Evolutionary conservation across 2,888 invertebrate genomes (phyloP), one percentile per base, ranked within the genome.

Genomic region (Drosophila helvetica): DNA sequence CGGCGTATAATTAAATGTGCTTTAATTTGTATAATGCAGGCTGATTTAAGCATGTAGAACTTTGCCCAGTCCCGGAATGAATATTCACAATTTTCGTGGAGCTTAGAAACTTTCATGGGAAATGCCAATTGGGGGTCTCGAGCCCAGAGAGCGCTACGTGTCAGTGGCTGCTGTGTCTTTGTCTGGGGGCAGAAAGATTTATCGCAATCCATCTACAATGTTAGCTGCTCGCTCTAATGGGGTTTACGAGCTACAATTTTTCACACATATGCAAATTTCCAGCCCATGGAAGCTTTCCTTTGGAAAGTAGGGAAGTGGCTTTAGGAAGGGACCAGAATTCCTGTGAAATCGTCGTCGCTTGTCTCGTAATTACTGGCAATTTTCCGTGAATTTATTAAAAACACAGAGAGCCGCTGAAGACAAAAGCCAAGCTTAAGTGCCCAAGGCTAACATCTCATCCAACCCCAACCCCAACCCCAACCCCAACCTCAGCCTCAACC

Each of bases 311-410:
- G 43, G 6, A 53, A 15, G 25, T n/a, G n/a, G 25, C 42, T 27
- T 33, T 27, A 47, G 46, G 25, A 10, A 22, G 55, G 33, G 1
- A 33, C 3, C 33, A 19, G 8, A 38, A 70, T 85, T 85, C 84
- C 80, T 86, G 86, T 74, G 84, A 85, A 85, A 83, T 79, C 69
- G 74, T 85, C 71, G 73, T 64, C 71, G 71, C 71, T 71, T 72
- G 71, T 72, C 73, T 54, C 75, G 77, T 86, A 88, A 86, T 88
- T 88, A 83, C 75, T 63, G 57, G 72, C 84, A 88, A 88, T 88
- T 89, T 86, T 80, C 80, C 77, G 75, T 86, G 86, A 88, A 89
- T 88, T 89, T 89, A 83, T 86, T 86, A 78, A 67, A n/a, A n/a
- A n/a, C n/a, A n/a, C n/a, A n/a, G n/a, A n/a, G n/a, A 75, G 61